These are phyloP conservation scores for Periophthalmus magnuspinnatus DNA, from an alignment of 2,797 vertebrate species.

Conservation along the genomic window DNA sequence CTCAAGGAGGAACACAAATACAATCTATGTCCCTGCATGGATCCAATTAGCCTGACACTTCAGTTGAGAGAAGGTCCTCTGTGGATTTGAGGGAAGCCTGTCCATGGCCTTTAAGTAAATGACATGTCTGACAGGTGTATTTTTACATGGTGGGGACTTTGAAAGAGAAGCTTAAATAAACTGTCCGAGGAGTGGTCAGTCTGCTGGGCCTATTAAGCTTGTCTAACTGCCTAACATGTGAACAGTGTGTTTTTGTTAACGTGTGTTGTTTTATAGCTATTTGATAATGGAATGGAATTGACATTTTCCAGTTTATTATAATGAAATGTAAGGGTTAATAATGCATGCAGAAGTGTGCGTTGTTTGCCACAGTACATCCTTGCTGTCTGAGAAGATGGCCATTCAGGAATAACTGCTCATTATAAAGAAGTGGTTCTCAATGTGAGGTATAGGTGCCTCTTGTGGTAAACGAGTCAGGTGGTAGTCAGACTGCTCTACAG, in stretches of 20 bases:
- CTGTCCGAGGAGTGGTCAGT: slow-evolving; percentile 23
- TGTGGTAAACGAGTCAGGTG: not conserved
- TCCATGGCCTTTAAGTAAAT: slow-evolving; percentile 19
- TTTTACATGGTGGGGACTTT: slow-evolving; percentile 42
- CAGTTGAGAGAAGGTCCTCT: slow-evolving; percentile 8
- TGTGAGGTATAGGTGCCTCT: no score
- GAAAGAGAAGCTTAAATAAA: slow-evolving; percentile 43
- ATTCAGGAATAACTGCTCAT: slow-evolving; percentile 48
- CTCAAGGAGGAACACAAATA: slow-evolving; percentile 31
- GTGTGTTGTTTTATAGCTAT: slow-evolving; percentile 10
- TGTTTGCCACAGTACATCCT: slow-evolving; percentile 2
- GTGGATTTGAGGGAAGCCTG: slow-evolving; percentile 5
- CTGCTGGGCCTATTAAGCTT: slow-evolving; percentile 40
- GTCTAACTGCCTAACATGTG: slow-evolving; percentile 21
- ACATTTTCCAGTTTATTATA: no score
- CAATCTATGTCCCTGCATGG: slow-evolving; percentile 19
- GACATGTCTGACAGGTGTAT: slow-evolving; percentile 40
- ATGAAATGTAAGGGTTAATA: no score
- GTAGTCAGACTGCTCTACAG: no score
- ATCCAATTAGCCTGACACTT: slow-evolving; percentile 29
- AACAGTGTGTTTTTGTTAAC: slow-evolving; percentile 25
- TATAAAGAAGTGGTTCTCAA: not conserved
- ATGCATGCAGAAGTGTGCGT: no score
- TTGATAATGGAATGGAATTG: not conserved
- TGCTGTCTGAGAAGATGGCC: slow-evolving; percentile 51